phyloP scores from a whole-genome alignment of 2,888 invertebrate species.

The Agrotis exclamationis region DNA sequence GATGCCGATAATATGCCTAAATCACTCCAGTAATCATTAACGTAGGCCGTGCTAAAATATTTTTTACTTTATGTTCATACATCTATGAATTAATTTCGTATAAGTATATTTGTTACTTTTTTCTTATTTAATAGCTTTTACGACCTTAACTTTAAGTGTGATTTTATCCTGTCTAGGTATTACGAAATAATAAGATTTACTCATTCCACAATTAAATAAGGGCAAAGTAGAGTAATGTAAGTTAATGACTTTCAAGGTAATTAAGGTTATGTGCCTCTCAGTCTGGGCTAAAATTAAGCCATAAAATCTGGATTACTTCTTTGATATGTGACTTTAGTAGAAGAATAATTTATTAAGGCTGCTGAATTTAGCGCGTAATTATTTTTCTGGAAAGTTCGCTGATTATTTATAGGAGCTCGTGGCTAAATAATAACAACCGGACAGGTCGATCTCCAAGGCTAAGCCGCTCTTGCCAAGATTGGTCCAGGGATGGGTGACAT shows the following conservation, averaged over 20 bases:
- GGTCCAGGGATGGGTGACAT: too few relatives aligned
- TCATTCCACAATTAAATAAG: slow-evolving; percentile 24
- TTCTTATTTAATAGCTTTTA: too few relatives aligned
- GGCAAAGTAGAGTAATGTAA: slow-evolving; percentile 21
- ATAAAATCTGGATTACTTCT: slow-evolving; percentile 40
- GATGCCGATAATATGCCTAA: too few relatives aligned
- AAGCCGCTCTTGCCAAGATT: too few relatives aligned
- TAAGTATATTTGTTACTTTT: too few relatives aligned
- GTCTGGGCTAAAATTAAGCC: slow-evolving; percentile 18
- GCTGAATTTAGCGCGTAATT: slow-evolving; percentile 22
- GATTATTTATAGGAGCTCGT: not conserved
- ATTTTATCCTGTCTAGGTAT: not conserved
- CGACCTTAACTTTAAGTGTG: too few relatives aligned
- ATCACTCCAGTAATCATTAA: too few relatives aligned
- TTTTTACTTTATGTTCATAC: too few relatives aligned
- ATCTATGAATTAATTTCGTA: too few relatives aligned
- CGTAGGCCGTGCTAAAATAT: too few relatives aligned
- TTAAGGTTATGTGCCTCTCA: slow-evolving; percentile 29
- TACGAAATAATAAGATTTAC: slow-evolving; percentile 21
- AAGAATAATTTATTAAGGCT: slow-evolving; percentile 7
- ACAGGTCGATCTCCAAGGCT: too few relatives aligned
- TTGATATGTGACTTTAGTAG: slow-evolving; percentile 39
- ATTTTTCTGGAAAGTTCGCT: not conserved
- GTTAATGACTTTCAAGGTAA: slow-evolving; percentile 43
- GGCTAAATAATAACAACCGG: too few relatives aligned